Conservation (phyloP, 1,140 invertebrate species). For the Drosophila setifemur region DNA sequence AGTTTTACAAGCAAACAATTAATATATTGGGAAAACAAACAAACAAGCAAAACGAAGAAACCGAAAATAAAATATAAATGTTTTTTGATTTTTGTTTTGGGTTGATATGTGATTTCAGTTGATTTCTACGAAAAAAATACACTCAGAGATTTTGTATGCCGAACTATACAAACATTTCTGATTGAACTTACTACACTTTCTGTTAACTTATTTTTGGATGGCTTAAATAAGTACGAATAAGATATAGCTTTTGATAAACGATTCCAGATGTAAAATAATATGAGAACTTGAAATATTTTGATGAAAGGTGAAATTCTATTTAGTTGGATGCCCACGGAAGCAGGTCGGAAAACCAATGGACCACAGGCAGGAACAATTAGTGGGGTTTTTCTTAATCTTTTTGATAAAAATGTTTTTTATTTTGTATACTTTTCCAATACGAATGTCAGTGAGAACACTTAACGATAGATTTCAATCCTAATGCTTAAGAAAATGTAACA, state of each 20-base stretch:
- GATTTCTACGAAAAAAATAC: slow-evolving; percentile 30
- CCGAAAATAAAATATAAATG: background rate
- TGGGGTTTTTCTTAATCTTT: slow-evolving; percentile 34
- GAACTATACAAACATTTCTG: slow-evolving; percentile 32
- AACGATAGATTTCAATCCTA: slow-evolving; percentile 61
- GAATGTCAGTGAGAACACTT: slow-evolving; percentile 39
- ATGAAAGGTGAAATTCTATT: slow-evolving; percentile 55
- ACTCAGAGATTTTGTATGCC: slow-evolving; percentile 54
- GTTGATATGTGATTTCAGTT: slow-evolving; percentile 19
- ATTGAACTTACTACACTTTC: slow-evolving; percentile 11
- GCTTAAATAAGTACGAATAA: slow-evolving; percentile 36
- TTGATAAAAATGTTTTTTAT: slow-evolving; percentile 34
- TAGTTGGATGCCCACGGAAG: slow-evolving; percentile 13
- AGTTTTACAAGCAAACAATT: slow-evolving; percentile 42
- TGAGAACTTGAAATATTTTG: slow-evolving; percentile 26
- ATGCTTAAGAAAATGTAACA: slow-evolving; percentile 37
- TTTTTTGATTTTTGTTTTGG: background rate
- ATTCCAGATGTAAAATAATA: slow-evolving; percentile 37
- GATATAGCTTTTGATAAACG: slow-evolving; percentile 73
- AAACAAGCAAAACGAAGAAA: slow-evolving; percentile 10
- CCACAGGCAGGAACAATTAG: background rate
- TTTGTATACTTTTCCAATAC: slow-evolving; percentile 50
- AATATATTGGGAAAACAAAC: slow-evolving; percentile 4
- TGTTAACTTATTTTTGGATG: slow-evolving; percentile 27
- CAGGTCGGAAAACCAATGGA: slow-evolving; percentile 5